Evolutionary conservation across 2,888 invertebrate species (phyloP).

Genomic region (Chaetoderma sp.): DNA sequence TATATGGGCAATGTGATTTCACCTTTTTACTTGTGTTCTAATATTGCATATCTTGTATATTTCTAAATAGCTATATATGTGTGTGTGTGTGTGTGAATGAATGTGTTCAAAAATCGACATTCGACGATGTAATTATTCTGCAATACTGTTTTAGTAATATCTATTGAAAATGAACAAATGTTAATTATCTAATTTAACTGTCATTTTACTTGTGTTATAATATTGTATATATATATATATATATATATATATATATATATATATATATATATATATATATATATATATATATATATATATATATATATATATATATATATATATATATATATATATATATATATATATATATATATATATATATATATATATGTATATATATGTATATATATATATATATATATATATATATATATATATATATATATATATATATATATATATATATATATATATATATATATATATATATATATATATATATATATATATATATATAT

Average conservation of each 20-base stretch:
- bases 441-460: slow-evolving; percentile 10
- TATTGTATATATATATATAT: too few species aligned
- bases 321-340: not conserved
- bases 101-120: not conserved
- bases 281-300: not conserved
- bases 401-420: slow-evolving; percentile 14
- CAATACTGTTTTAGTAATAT: too few species aligned
- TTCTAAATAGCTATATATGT: too few species aligned
- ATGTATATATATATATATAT: not conserved
- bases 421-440: slow-evolving; percentile 12
- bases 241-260: not conserved
- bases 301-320: not conserved
- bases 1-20: too few species aligned
- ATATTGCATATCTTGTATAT: too few species aligned
- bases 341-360: not conserved
- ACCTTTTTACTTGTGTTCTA: too few species aligned
- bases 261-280: not conserved
- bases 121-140: too few species aligned
- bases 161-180: too few species aligned
- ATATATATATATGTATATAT: not conserved
- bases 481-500: slow-evolving; percentile 6
- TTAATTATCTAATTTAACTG: too few species aligned
- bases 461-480: not conserved
- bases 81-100: not conserved
- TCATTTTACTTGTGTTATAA: too few species aligned